A percentile compares a stretch with the other conserved stretches of the same genome.
Evolutionary conservation across 2,888 invertebrate genomes (phyloP).

Genomic region (Tetramorium bicarinatum): DNA sequence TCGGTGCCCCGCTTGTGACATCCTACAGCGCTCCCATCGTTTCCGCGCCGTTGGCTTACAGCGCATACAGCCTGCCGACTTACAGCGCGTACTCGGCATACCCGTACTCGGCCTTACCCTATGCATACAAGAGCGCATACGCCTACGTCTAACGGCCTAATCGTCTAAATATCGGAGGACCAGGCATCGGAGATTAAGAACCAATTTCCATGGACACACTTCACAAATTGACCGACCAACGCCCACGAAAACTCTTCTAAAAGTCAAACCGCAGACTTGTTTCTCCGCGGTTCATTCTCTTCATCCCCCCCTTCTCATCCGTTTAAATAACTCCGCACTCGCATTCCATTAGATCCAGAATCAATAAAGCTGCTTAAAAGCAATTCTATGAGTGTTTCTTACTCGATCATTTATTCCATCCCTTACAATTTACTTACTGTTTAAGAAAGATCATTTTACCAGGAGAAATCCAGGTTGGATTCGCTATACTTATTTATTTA

Average conservation of each 20-base stretch:
- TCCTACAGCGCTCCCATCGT: constrained; percentile 82
- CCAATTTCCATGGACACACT: constrained; percentile 21
- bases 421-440: neutral
- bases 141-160: constrained; percentile 19
- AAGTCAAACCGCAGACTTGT: neutral
- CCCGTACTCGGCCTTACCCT: constrained; percentile 62
- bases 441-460: neutral
- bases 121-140: constrained; percentile 64
- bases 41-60: constrained; percentile 72
- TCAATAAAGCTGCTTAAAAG: constrained; percentile 70
- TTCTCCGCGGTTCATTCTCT: constrained; percentile 8
- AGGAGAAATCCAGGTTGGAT: neutral
- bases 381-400: constrained; percentile 37
- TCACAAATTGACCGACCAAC: neutral
- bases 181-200: constrained; percentile 26
- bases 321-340: constrained; percentile 11
- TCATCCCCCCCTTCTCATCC: constrained; percentile 27
- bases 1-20: constrained; percentile 80
- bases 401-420: neutral
- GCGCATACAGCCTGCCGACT: constrained; percentile 67
- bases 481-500: neutral
- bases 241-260: neutral
- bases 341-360: constrained; percentile 54
- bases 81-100: constrained; percentile 71
- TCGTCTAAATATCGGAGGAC: neutral